Base-by-base conservation (phyloP, 1,140 invertebrate species). In the Cyclargus thomasi region DNA sequence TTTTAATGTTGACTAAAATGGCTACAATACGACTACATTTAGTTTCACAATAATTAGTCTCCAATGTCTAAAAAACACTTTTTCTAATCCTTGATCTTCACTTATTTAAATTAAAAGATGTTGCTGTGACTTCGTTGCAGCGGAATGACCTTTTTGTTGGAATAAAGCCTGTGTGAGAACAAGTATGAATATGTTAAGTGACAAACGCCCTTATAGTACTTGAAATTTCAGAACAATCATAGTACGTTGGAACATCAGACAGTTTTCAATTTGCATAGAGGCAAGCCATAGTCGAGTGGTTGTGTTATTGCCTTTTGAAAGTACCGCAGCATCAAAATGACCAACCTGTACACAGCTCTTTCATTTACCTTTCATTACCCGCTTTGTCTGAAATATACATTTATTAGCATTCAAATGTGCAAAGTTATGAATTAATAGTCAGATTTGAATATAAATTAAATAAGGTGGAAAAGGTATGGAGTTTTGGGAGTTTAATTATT, bases 311-410 rank as follows among this genome's bases (percentile, higher is more conserved):
- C 39, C 39, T 47, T 47, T 47, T 47, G 10, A 47, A 47, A 47
- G 39, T 47, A 47, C 2, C 39, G 14, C 10, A 47, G 39, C 39
- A 47, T 47, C 39, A 59, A 59, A 59, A 18, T 59, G 20, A 7
- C 2, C 21, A 11, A 18, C n/a, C n/a, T n/a, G 3, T 55, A 17
- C 16, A 8, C 16, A 14, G n/a, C n/a, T 5, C 55, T 59, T 21
- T 59, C 55, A 59, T 59, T 59, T 6, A n/a, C 18, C 55, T n/a
- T 17, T 59, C 18, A 47, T 47, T 47, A 47, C 39, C 14, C 39
- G 14, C 39, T 47, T 47, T 47, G 14, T 47, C 14, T 3, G 14
- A 47, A 47, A 47, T 47, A 47, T 47, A 47, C 10, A 47, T 47
- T 47, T 47, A 47, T 47, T 47, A 47, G 39, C 39, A 47, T 47